Base-by-base conservation (phyloP, 1,140 invertebrate species). In the Apis laboriosa region DNA sequence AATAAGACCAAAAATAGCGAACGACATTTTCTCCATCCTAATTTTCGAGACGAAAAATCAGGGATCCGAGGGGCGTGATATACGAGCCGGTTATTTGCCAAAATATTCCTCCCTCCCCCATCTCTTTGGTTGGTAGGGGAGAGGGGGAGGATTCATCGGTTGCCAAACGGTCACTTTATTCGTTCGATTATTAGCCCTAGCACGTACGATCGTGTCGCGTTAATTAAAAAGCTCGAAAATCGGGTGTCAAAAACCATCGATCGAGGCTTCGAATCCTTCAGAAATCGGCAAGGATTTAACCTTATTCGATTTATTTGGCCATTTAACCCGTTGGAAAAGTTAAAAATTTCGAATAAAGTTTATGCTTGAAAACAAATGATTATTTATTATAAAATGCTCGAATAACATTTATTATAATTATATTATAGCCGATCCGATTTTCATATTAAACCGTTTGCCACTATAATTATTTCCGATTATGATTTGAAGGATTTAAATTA, bases 1-100 rank as follows among this genome's bases (percentile, higher is more conserved):
- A 92, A 92, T 91, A 90, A 91, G 76, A 90, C 92, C 90, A 90
- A 93, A 93, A 93, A 93, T 93, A 93, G 92, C 92, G 89, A 92
- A 92, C 90, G 89, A 90, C 88, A 84, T 87, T 92, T 90, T 91
- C 90, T 86, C 78, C 87, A 89, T 86, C 88, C 86, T 90, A 86
- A 84, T 86, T 87, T 82, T 85, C 89, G 85, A 84, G 76, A 72
- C 79, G 83, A 84, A 89, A 89, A 80, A 85, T 84, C 84, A 85
- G 86, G 86, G 77, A 87, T 84, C 58, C 84, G 73, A 88, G 84
- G 85, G 85, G 83, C 85, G 86, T 86, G 86, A 92, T 90, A 91
- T 91, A 90, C 86, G 89, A 89, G 86, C 84, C 34, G 70, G 82
- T 90, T 89, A 92, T 91, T 88, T 88, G 91, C 90, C 89, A 93